Conservation (phyloP, 2,888 invertebrate species). For the Carterocephalus palaemon region DNA sequence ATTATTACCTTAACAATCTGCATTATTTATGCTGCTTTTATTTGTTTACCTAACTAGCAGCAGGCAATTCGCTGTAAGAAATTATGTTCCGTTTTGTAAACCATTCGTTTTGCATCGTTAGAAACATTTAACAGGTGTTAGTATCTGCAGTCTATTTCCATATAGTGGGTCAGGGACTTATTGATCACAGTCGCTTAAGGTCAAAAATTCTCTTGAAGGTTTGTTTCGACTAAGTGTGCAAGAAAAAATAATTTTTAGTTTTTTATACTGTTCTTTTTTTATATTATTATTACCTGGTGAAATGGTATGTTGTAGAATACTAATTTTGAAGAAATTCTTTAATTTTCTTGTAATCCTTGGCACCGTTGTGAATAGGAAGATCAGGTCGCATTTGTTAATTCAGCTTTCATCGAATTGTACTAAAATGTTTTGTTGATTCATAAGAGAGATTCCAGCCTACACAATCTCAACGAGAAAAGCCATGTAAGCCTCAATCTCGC, state of each 20-base stretch:
- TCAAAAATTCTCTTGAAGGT: conserved; percentile 3
- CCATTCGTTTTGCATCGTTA: conserved; percentile 4
- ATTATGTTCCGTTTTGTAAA: too few species aligned
- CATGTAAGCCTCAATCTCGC: too few species aligned
- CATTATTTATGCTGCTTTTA: too few species aligned
- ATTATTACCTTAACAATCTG: not conserved
- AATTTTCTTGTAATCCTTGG: too few species aligned
- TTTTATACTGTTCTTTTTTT: too few species aligned
- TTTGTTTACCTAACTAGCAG: too few species aligned
- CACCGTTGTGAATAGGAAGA: not conserved
- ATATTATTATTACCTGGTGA: too few species aligned
- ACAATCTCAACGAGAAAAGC: not conserved
- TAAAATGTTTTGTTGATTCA: not conserved
- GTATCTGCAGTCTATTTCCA: conserved; percentile 10
- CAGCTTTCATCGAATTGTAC: not conserved
- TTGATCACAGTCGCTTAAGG: conserved; percentile 16
- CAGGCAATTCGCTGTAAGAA: too few species aligned
- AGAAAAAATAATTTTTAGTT: too few species aligned
- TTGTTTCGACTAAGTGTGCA: too few species aligned
- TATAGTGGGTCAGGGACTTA: conserved; percentile 18
- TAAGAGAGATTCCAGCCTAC: not conserved
- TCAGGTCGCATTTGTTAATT: not conserved
- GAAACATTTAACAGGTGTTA: conserved; percentile 6
- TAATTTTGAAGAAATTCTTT: too few species aligned
- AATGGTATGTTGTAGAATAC: too few species aligned